Evolutionary conservation across 1,140 invertebrate genomes (phyloP).

Genomic region (Drosophila erecta): DNA sequence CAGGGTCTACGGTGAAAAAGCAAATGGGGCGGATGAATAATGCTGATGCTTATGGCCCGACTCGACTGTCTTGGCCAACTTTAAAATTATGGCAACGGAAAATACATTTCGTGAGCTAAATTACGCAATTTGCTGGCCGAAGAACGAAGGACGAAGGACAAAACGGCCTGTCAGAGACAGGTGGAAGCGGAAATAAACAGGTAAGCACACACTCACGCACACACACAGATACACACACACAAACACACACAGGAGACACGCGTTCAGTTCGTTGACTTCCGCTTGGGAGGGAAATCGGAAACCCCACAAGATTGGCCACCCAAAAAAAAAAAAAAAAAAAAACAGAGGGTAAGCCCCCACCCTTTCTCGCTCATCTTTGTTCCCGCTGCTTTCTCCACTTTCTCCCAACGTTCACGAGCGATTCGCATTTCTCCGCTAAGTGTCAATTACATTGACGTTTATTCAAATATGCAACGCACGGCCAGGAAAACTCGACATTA

Average conservation of each 20-base stretch:
- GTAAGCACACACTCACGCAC: too few species aligned
- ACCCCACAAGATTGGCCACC: slow-evolving; percentile 5
- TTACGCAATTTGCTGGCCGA: slow-evolving; percentile 59
- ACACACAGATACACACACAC: slow-evolving; percentile 18
- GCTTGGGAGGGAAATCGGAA: slow-evolving; percentile 4
- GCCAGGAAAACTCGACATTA: slow-evolving; percentile 56
- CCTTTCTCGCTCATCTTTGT: slow-evolving; percentile 21
- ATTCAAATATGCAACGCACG: slow-evolving; percentile 77
- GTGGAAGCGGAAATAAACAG: slow-evolving; percentile 57
- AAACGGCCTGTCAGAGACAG: slow-evolving; percentile 15
- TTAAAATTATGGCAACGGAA: slow-evolving; percentile 49
- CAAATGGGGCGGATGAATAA: slow-evolving; percentile 44
- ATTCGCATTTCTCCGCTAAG: slow-evolving; percentile 59
- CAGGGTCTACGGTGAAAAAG: not conserved
- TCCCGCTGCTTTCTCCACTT: slow-evolving; percentile 7
- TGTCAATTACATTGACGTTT: slow-evolving; percentile 83
- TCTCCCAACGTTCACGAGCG: slow-evolving; percentile 5
- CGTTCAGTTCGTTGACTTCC: slow-evolving; percentile 52
- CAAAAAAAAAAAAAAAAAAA: not conserved
- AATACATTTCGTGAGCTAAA: slow-evolving; percentile 54
- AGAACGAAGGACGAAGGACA: slow-evolving; percentile 12
- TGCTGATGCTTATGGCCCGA: slow-evolving; percentile 48
- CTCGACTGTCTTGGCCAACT: slow-evolving; percentile 16
- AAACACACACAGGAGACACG: slow-evolving; percentile 33
- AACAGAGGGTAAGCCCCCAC: not conserved